A percentile compares a stretch with the other conserved stretches of the same genome.
These are phyloP conservation scores for Drosophila novamexicana DNA, from an alignment of 1,140 invertebrate species.

Conservation along the genomic window DNA sequence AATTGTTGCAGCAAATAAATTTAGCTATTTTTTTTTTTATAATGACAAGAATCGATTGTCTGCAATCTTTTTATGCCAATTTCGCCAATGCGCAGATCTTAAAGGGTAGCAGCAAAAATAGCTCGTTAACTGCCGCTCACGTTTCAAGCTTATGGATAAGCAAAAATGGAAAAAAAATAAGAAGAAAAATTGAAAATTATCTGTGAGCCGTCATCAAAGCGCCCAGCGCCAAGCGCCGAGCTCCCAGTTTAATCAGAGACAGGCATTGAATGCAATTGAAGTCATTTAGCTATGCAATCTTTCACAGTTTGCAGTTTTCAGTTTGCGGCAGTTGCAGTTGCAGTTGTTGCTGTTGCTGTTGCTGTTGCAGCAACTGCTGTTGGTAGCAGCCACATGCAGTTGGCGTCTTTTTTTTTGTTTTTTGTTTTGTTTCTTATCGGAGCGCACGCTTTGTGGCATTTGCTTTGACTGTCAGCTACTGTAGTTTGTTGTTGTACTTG, in stretches of 20 bases:
- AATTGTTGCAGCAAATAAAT: conserved; percentile 33
- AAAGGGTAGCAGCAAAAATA: conserved; percentile 56
- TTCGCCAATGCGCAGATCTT: conserved; percentile 28
- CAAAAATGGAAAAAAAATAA: conserved; percentile 7
- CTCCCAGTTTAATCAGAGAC: conserved; percentile 67
- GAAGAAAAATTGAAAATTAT: conserved; percentile 69
- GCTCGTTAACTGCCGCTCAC: conserved; percentile 70
- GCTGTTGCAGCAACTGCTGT: conserved; percentile 25
- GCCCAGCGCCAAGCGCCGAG: conserved; percentile 51
- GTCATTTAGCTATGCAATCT: conserved; percentile 73
- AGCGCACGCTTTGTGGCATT: conserved; percentile 46
- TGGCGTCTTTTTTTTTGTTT: conserved; percentile 28
- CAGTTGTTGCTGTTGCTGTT: conserved; percentile 27
- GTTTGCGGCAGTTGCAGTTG: conserved; percentile 36
- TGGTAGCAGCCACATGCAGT: conserved; percentile 34
- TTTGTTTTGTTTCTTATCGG: conserved; percentile 29
- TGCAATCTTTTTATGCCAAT: conserved; percentile 66
- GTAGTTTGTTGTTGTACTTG: conserved; percentile 15
- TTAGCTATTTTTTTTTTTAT: conserved; percentile 17
- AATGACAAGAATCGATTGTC: conserved; percentile 60
- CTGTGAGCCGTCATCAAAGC: conserved; percentile 65
- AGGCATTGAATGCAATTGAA: conserved; percentile 68
- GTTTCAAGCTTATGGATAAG: conserved; percentile 43
- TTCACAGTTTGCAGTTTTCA: conserved; percentile 60
- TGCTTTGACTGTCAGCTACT: conserved; percentile 50